Conservation (phyloP, 2,888 invertebrate genomes). For the Amiota minor region DNA sequence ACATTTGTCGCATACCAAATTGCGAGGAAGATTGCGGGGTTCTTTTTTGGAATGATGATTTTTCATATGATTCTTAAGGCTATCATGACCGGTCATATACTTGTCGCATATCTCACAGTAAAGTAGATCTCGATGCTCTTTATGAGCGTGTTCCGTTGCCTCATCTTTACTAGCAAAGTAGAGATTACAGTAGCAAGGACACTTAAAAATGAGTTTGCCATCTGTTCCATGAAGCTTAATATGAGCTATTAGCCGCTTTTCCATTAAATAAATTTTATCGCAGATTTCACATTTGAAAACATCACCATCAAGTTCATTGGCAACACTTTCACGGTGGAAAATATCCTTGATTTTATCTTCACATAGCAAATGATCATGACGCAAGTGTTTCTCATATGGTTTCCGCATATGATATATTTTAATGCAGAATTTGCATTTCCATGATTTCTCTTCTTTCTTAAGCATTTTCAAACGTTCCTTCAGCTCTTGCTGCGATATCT, state of each 20-base stretch:
- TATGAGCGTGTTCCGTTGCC: constrained; percentile 71
- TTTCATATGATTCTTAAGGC: constrained; percentile 73
- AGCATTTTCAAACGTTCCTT: constrained; percentile 66
- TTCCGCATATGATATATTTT: constrained; percentile 71
- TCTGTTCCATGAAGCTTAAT: constrained; percentile 68
- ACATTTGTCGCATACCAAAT: constrained; percentile 71
- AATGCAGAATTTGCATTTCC: constrained; percentile 69
- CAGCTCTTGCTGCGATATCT: constrained; percentile 61
- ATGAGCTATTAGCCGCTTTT: constrained; percentile 66
- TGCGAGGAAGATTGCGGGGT: constrained; percentile 64
- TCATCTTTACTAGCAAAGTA: constrained; percentile 72
- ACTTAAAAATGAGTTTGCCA: constrained; percentile 71
- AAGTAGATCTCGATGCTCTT: constrained; percentile 71
- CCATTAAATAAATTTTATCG: constrained; percentile 68
- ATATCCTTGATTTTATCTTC: constrained; percentile 63
- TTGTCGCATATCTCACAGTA: constrained; percentile 74
- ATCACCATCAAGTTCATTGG: constrained; percentile 56
- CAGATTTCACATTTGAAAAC: constrained; percentile 70
- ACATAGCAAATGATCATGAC: constrained; percentile 62
- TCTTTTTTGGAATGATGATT: constrained; percentile 58
- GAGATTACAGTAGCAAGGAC: constrained; percentile 72
- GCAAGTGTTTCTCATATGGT: constrained; percentile 70
- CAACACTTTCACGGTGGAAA: constrained; percentile 62
- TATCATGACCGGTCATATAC: constrained; percentile 73
- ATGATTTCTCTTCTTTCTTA: constrained; percentile 65